phyloP scores from a whole-genome alignment of 64 coral and sea anemone species.

The Dendrophyllia cribrosa region DNA sequence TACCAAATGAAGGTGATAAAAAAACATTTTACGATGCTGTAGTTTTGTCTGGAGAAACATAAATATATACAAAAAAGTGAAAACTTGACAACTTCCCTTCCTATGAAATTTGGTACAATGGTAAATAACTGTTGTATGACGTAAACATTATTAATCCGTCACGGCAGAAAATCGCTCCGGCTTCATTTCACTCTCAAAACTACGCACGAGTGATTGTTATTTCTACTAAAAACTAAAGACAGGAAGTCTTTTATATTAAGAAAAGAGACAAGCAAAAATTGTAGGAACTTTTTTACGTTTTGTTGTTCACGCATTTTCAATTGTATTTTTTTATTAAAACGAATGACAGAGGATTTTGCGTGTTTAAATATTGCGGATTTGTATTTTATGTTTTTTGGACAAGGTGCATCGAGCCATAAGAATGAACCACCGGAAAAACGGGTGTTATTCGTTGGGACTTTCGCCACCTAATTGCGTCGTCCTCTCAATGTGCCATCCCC shows the following conservation, averaged over 20 bases:
- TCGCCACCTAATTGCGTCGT: too few relatives aligned
- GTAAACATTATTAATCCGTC: not conserved
- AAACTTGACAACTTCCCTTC: not conserved
- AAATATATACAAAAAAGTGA: not conserved
- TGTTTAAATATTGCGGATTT: too few relatives aligned
- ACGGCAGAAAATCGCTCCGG: not conserved
- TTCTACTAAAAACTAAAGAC: too few relatives aligned
- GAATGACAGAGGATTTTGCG: not conserved
- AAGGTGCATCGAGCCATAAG: not conserved
- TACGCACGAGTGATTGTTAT: too few relatives aligned
- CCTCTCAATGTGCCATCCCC: too few relatives aligned
- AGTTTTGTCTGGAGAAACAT: slow-evolving; percentile 6
- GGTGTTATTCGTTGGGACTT: not conserved
- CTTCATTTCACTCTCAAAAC: not conserved
- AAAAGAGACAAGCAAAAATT: too few relatives aligned
- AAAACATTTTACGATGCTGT: not conserved
- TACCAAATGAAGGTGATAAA: not conserved
- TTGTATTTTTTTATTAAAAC: not conserved
- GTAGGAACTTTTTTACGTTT: too few relatives aligned
- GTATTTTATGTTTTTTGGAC: not conserved
- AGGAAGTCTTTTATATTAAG: too few relatives aligned
- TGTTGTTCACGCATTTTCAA: not conserved
- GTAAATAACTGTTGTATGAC: slow-evolving; percentile 16
- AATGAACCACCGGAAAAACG: slow-evolving; percentile 14
- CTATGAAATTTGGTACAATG: not conserved